Base-by-base conservation (phyloP, 2,113 vertebrate genomes). In the Xiphias gladius region DNA sequence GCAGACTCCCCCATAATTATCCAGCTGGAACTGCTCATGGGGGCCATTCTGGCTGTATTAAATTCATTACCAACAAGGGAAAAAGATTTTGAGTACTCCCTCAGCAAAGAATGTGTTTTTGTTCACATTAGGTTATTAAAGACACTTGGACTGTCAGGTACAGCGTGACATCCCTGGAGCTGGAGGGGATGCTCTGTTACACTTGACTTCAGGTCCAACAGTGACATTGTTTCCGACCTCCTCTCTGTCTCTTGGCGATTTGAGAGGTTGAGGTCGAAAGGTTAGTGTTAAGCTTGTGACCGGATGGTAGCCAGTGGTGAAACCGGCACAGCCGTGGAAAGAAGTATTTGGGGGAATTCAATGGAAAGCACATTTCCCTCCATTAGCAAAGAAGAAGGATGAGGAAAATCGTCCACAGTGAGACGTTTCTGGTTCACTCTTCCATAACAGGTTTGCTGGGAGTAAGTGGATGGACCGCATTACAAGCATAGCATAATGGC, bases 11-110 rank as follows among this genome's bases (percentile, higher is more conserved):
- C 81, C 82, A 77, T 86, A 92, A 84, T 84, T 90, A 86, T 83
- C 70, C 85, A 85, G 83, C 90, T 93, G 82, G 86, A 92, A 79
- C 65, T 86, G 86, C 77, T 92, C 80, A 80, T 58, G 69, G 46
- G 22, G 72, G 80, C 79, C 88, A 70, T 80, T 86, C 69, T 71
- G 43, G 52, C 72, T 86, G 68, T 66, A 88, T 80, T 81, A 58
- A 88, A 73, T 82, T 78, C 82, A 88, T 82, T 79, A 87, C 77
- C 54, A 22, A 77, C 74, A 57, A 67, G 43, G 74, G 70, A 76
- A 70, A 76, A n/a, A 17, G 61, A 67, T 73, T 81, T 11, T 30
- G 30, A 87, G 66, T 57, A 2, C 54, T 79, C 72, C 35, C 46
- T 61, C 11, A 32, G 54, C 2, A 2, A 35, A 48, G 1, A 32